Evolutionary conservation across 2,113 vertebrate species (phyloP).

Genomic region (Bubo bubo): DNA sequence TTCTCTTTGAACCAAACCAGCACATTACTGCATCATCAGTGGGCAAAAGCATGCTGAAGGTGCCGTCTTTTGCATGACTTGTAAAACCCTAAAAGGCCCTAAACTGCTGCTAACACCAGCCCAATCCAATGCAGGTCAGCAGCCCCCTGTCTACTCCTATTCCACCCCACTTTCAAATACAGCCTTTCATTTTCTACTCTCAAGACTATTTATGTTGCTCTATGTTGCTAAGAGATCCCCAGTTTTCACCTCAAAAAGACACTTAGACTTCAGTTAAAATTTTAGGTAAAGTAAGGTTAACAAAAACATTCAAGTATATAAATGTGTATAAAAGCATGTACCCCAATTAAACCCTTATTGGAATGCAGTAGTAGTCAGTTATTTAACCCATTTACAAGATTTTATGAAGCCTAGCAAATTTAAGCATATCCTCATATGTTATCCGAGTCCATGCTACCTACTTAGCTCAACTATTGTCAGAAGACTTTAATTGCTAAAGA

Average conservation of each 20-base stretch:
- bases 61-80: not conserved
- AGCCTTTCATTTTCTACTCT: not conserved
- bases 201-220: not conserved
- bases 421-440: not conserved
- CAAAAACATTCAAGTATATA: not conserved
- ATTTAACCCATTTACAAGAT: accelerated
- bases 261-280: not conserved
- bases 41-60: not conserved
- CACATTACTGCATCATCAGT: not conserved
- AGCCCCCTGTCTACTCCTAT: not conserved
- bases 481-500: not conserved
- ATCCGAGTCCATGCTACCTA: not conserved
- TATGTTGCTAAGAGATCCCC: not conserved
- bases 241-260: not conserved
- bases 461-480: not conserved
- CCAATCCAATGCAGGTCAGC: accelerated
- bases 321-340: not conserved
- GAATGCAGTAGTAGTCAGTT: not conserved
- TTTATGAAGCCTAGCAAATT: not conserved
- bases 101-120: not conserved
- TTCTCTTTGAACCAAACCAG: not conserved
- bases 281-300: not conserved
- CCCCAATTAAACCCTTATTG: not conserved
- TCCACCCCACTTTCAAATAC: not conserved
- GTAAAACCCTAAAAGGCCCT: not conserved